Conservation (phyloP, 2,888 invertebrate species). For the Keiferia lycopersicella region DNA sequence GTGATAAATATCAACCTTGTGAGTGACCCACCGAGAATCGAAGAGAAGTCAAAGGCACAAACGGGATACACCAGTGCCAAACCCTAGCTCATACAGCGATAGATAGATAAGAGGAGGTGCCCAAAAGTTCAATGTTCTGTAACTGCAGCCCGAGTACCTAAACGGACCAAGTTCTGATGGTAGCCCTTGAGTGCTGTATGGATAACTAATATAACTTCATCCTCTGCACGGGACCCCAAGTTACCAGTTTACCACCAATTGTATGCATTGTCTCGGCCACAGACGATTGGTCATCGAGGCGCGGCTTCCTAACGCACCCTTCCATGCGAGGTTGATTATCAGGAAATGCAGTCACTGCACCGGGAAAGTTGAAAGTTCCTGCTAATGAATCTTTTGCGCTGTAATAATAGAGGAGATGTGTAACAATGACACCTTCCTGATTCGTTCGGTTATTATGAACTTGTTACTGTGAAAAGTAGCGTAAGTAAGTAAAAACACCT, state of each 20-base stretch:
- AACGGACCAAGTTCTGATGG: too few relatives aligned
- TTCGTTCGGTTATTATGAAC: neutral
- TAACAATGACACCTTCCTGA: slow-evolving; percentile 9
- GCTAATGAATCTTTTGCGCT: neutral
- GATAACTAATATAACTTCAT: too few relatives aligned
- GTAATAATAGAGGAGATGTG: neutral
- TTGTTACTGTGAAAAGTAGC: neutral
- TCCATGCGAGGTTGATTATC: slow-evolving; percentile 3
- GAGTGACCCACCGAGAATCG: too few relatives aligned
- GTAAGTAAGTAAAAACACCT: too few relatives aligned
- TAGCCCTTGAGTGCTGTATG: too few relatives aligned
- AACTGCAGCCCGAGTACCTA: too few relatives aligned
- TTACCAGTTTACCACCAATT: slow-evolving; percentile 16
- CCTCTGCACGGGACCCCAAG: too few relatives aligned
- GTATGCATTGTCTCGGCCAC: slow-evolving; percentile 51
- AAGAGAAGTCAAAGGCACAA: neutral
- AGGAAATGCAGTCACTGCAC: slow-evolving; percentile 16
- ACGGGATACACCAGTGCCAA: neutral
- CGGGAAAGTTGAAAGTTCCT: neutral
- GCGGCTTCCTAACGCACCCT: slow-evolving; percentile 54
- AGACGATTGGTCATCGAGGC: slow-evolving; percentile 48
- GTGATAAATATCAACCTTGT: too few relatives aligned
- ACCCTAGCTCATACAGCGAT: neutral
- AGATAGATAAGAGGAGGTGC: neutral
- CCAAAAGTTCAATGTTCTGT: slow-evolving; percentile 3